A percentile compares a stretch with the other conserved stretches of the same genome.
Evolutionary conservation across 2,888 invertebrate genomes (phyloP).

Genomic region (Cryptus armator): DNA sequence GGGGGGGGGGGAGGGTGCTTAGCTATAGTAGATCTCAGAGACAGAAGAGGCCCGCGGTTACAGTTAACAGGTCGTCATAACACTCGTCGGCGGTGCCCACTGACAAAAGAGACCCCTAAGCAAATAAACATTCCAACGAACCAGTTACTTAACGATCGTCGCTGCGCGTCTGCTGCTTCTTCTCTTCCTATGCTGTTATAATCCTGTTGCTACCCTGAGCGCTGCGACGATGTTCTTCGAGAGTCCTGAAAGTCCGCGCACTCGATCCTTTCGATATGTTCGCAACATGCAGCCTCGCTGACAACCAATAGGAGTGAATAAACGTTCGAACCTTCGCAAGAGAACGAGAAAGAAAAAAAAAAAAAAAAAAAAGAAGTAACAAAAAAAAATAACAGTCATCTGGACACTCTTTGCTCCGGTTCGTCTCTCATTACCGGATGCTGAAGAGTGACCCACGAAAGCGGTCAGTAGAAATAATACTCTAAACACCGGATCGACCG

Average conservation of each 20-base stretch:
- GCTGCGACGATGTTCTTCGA: not conserved
- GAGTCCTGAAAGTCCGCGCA: constrained; percentile 13
- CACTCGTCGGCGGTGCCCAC: constrained; percentile 78
- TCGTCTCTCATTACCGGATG: constrained; percentile 75
- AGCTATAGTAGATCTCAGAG: not conserved
- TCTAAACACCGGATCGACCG: constrained; percentile 66
- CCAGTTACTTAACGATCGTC: constrained; percentile 83
- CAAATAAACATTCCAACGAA: constrained; percentile 85
- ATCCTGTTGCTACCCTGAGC: constrained; percentile 45
- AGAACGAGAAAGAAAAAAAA: constrained; percentile 64
- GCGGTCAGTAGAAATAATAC: constrained; percentile 79
- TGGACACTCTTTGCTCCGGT: constrained; percentile 15
- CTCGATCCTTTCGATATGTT: constrained; percentile 37
- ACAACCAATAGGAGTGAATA: constrained; percentile 63
- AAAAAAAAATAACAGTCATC: constrained; percentile 21
- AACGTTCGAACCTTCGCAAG: constrained; percentile 62
- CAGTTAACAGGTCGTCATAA: constrained; percentile 84
- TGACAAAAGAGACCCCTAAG: constrained; percentile 81
- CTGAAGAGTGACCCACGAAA: constrained; percentile 67
- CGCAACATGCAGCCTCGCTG: constrained; percentile 26
- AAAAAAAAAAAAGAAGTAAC: constrained; percentile 74
- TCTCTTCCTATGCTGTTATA: constrained; percentile 33
- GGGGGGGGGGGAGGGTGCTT: not conserved
- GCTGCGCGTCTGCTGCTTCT: constrained; percentile 52
- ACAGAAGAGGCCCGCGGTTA: constrained; percentile 56